phyloP scores from a whole-genome alignment of 2,888 invertebrate species.

The Cepaea hortensis region DNA sequence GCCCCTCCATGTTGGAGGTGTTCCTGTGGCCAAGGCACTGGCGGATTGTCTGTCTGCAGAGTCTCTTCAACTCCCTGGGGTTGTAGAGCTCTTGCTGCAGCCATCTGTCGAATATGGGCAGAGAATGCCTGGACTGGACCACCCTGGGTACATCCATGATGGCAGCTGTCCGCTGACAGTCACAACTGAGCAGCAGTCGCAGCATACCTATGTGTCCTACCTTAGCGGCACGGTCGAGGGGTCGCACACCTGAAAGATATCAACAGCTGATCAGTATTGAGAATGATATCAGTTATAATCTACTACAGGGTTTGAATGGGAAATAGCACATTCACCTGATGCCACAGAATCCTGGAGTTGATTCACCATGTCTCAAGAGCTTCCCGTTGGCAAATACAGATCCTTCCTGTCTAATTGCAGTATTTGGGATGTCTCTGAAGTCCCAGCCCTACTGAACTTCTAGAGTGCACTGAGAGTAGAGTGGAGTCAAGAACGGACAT shows the following conservation, averaged over 20 bases:
- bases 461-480: too few relatives aligned
- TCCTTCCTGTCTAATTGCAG: too few relatives aligned
- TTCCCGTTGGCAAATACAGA: too few relatives aligned
- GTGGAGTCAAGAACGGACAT: too few relatives aligned
- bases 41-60: constrained; percentile 47
- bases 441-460: too few relatives aligned
- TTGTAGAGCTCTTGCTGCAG: constrained; percentile 47
- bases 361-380: too few relatives aligned
- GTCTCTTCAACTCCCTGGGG: constrained; percentile 43
- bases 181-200: constrained; percentile 47
- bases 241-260: constrained; percentile 43
- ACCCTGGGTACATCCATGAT: constrained; percentile 45
- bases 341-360: too few relatives aligned
- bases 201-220: constrained; percentile 47
- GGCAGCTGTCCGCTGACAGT: constrained; percentile 39
- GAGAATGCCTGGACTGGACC: constrained; percentile 31
- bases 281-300: too few relatives aligned
- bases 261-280: neutral
- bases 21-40: constrained; percentile 35
- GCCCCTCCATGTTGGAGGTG: constrained; percentile 11
- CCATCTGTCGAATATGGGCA: constrained; percentile 50
- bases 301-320: too few relatives aligned
- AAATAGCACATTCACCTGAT: too few relatives aligned
- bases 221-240: constrained; percentile 43
- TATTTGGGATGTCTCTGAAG: too few relatives aligned